Conservation (phyloP, 2,888 invertebrate species). For the Bedellia somnulentella region DNA sequence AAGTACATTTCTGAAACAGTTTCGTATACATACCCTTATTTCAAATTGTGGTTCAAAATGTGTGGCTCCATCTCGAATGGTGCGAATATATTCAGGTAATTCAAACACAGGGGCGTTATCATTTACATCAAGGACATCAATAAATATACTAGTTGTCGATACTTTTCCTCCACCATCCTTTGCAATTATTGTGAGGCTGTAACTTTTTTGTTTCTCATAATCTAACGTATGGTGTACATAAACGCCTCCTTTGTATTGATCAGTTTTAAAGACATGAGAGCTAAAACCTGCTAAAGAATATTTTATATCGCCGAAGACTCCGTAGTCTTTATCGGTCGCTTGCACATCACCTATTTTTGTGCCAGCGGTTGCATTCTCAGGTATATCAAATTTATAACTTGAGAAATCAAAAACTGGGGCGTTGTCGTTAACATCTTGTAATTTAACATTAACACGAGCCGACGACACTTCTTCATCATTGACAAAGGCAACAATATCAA, state of each 20-base stretch:
- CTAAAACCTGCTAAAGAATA: conserved; percentile 80
- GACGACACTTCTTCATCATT: conserved; percentile 58
- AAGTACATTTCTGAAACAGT: too few species aligned
- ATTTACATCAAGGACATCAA: conserved; percentile 74
- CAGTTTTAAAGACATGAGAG: conserved; percentile 73
- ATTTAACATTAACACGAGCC: conserved; percentile 63
- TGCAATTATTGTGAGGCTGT: conserved; percentile 78
- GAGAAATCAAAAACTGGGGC: conserved; percentile 67
- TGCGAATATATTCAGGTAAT: conserved; percentile 69
- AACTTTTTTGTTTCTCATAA: conserved; percentile 79
- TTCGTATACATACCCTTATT: conserved; percentile 63
- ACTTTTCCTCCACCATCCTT: conserved; percentile 78
- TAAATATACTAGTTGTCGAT: conserved; percentile 68
- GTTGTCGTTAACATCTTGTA: conserved; percentile 81
- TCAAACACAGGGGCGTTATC: conserved; percentile 78
- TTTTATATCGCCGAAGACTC: conserved; percentile 68
- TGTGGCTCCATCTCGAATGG: conserved; percentile 74
- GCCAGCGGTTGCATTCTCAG: conserved; percentile 66
- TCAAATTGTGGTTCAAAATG: conserved; percentile 80
- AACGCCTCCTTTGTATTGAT: conserved; percentile 67
- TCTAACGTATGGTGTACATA: conserved; percentile 68
- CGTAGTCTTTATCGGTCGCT: conserved; percentile 75
- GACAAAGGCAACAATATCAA: conserved; percentile 67
- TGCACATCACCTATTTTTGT: conserved; percentile 65
- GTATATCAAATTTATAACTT: conserved; percentile 66